Evolutionary conservation across 53 echinoderm and acorn worm species (phyloP), one percentile per base, ranked within the genome.

Genomic region (Luidia sarsii): DNA sequence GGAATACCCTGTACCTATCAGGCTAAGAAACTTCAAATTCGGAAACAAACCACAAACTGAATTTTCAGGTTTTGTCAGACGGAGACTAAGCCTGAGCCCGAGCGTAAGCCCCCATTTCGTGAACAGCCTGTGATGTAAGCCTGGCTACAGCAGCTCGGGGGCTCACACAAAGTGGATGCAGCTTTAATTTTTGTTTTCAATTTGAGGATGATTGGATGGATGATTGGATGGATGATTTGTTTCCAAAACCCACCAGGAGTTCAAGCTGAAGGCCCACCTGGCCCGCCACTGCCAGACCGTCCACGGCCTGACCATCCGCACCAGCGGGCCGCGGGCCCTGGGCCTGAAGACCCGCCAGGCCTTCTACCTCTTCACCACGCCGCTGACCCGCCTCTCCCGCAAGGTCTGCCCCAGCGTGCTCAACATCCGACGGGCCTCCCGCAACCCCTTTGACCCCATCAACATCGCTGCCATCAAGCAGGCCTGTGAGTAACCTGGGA

Each of bases 271-370:
- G 70, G 87, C 94, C 2, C 99, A 99, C 74, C 87, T 99, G 67
- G 99, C 99, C 20, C 93, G 99, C 60, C 99, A 99, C 64, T 99
- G 99, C 73, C 99, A 99, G 84, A 89, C 94, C 29, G 99, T 84
- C 39, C 99, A 99, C 41, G 99, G 99, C 10, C 80, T 99, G 63
- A 99, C 94, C 50, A 89, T 99, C 53, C 91, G 93, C 3, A 94
- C 94, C 65, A 94, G 91, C 51, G 83, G 86, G 51, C 89, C 89
- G 29, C 79, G 93, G 66, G 91, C 89, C 14, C 83, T 94, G 25
- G 89, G 91, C 21, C 82, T 99, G 29, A 99, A 99, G 86, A 99
- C 99, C 5, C 75, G 99, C 13, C 94, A 94, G 84, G 91, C 99
- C 23, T 99, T 99, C 84, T 87, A 89, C 82, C 91, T 99, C 45